phyloP scores from a whole-genome alignment of 2,797 vertebrate genomes.

The Xiphorhynchus erythropygius region DNA sequence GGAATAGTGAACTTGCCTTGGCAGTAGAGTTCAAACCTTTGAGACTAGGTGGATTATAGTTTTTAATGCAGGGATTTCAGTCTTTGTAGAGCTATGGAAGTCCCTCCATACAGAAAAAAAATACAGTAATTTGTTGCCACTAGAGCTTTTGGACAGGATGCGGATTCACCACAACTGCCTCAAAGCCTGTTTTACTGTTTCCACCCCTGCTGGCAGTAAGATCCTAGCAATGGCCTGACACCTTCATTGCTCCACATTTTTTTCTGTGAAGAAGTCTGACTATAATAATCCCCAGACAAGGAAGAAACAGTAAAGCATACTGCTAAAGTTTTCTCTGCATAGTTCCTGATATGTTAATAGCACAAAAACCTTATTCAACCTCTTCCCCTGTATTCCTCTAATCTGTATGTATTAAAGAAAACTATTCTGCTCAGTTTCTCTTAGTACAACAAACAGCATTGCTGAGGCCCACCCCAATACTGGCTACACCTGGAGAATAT shows the following conservation, averaged over 20 bases:
- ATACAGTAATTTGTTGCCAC: background rate
- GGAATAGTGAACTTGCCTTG: background rate
- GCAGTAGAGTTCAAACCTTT: background rate
- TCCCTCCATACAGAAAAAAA: background rate
- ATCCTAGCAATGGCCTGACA: background rate
- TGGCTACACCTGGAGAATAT: background rate
- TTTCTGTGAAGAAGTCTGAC: background rate
- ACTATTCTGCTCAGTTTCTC: background rate
- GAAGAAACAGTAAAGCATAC: background rate
- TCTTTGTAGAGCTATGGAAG: background rate
- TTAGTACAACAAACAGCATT: background rate
- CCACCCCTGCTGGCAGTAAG: background rate
- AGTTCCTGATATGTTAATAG: background rate
- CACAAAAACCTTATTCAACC: background rate
- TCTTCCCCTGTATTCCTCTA: background rate
- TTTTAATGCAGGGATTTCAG: background rate
- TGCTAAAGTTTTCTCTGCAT: background rate
- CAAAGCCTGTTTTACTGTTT: background rate
- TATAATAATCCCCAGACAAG: background rate
- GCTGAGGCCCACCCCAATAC: accelerated
- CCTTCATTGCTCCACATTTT: background rate
- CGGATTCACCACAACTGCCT: background rate
- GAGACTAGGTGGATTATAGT: background rate
- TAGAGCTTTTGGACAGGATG: background rate
- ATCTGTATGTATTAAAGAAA: background rate